phyloP scores from a whole-genome alignment of 2,797 vertebrate species.

The Sebastes steindachneri region DNA sequence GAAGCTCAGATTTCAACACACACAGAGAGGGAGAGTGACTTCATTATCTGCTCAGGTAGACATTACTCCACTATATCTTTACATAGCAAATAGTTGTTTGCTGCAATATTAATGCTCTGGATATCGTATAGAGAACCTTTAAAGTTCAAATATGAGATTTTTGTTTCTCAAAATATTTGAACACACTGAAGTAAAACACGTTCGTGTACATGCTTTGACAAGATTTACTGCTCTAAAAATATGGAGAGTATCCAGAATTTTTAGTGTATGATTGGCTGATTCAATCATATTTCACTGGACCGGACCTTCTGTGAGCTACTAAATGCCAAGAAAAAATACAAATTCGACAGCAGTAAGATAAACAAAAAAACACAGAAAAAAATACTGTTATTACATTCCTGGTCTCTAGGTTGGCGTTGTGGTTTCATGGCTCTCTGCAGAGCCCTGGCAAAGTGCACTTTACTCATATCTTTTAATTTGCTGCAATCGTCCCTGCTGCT shows the following conservation, averaged over 20 bases:
- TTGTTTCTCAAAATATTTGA: not conserved
- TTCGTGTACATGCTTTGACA: not conserved
- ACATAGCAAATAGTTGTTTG: too few species aligned
- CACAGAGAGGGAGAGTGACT: too few species aligned
- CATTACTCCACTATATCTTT: too few species aligned
- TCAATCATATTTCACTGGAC: not conserved
- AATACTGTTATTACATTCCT: not conserved
- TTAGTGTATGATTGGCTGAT: not conserved
- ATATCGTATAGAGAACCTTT: not conserved
- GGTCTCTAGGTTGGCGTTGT: not conserved
- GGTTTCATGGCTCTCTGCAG: not conserved
- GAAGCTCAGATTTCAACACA: too few species aligned
- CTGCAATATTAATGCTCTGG: too few species aligned
- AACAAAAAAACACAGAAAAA: conserved; percentile 5
- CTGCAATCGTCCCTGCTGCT: not conserved
- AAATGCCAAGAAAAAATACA: conserved; percentile 9
- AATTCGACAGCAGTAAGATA: conserved; percentile 7
- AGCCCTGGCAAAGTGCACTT: conserved; percentile 5
- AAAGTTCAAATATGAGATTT: not conserved
- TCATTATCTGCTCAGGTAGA: too few species aligned
- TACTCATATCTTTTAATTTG: conserved; percentile 23
- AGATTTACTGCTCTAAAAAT: not conserved
- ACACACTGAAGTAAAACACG: not conserved
- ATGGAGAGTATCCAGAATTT: not conserved
- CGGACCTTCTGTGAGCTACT: not conserved